A percentile compares a stretch with the other conserved stretches of the same genome.
Conservation (phyloP, 2,113 vertebrate species). For the Trichomycterus rosablanca region DNA sequence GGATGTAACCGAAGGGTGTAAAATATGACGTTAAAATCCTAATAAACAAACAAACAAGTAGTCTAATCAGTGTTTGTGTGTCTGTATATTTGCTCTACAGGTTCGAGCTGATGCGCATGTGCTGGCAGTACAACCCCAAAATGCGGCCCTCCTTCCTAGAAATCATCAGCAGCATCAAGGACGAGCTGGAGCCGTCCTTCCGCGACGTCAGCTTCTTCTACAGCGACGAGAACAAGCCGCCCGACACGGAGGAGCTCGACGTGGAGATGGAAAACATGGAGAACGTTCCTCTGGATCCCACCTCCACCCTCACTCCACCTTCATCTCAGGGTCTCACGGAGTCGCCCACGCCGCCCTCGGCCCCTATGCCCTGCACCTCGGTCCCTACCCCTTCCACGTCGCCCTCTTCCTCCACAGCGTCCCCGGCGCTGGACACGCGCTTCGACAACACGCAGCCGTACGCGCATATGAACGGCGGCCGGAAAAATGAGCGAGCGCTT, state of each 20-base stretch:
- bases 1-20: too few relatives aligned
- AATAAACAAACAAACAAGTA: too few relatives aligned
- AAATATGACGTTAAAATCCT: too few relatives aligned
- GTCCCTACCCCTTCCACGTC: constrained; percentile 50
- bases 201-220: constrained; percentile 95
- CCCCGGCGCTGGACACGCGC: constrained; percentile 75
- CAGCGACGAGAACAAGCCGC: constrained; percentile 97
- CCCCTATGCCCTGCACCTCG: constrained; percentile 48
- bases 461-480: constrained; percentile 95
- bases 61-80: not conserved
- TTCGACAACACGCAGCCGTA: constrained; percentile 93
- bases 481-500: constrained; percentile 87
- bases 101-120: constrained; percentile 97
- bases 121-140: constrained; percentile 98
- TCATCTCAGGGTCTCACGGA: constrained; percentile 48
- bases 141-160: constrained; percentile 96
- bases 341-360: constrained; percentile 49
- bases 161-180: constrained; percentile 92
- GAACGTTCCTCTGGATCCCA: constrained; percentile 92
- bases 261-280: constrained; percentile 95
- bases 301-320: constrained; percentile 60
- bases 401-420: constrained; percentile 42
- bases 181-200: constrained; percentile 87
- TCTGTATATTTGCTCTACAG: constrained; percentile 60
- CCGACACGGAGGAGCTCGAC: constrained; percentile 89